Evolutionary conservation across 2,797 vertebrate species (phyloP).

Genomic region (Phrynocephalus guinanensis): DNA sequence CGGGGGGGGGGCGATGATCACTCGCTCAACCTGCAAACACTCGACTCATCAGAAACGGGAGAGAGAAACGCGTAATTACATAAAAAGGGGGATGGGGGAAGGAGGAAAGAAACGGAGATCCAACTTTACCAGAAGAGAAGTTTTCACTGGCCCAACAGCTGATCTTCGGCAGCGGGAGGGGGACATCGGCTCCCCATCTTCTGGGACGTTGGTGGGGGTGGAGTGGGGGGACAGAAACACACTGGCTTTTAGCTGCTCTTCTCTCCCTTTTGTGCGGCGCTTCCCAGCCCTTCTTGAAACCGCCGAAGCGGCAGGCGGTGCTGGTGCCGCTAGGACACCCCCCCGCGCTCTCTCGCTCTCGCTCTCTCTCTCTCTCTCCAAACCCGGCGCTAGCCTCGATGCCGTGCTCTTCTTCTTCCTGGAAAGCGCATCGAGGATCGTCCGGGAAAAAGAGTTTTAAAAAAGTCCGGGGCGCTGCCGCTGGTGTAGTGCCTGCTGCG

Average conservation of each 20-base stretch:
- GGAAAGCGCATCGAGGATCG: slow-evolving; percentile 68
- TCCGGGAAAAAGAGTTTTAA: slow-evolving; percentile 56
- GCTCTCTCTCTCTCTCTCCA: no score
- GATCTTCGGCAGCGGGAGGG: slow-evolving; percentile 60
- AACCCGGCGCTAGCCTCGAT: slow-evolving; percentile 6
- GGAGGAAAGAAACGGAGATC: background rate
- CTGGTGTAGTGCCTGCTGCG: background rate
- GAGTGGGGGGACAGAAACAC: slow-evolving; percentile 47
- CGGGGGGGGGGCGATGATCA: accelerated
- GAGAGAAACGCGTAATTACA: background rate
- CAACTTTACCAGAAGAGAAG: slow-evolving; percentile 80
- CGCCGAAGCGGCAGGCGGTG: background rate
- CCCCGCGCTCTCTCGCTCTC: no score
- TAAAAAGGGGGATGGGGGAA: no score
- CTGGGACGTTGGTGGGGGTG: slow-evolving; percentile 69
- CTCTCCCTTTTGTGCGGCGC: slow-evolving; percentile 59
- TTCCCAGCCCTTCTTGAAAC: slow-evolving; percentile 1
- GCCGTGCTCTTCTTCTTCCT: slow-evolving; percentile 41
- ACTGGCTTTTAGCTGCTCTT: slow-evolving; percentile 34
- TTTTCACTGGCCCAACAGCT: slow-evolving; percentile 75
- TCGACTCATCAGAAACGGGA: background rate
- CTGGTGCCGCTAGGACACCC: background rate
- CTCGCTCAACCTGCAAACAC: no score
- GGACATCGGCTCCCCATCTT: slow-evolving; percentile 74
- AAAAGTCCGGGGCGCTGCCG: slow-evolving; percentile 71